Conservation (phyloP, 2,888 invertebrate genomes). For the Dorcus hopei region DNA sequence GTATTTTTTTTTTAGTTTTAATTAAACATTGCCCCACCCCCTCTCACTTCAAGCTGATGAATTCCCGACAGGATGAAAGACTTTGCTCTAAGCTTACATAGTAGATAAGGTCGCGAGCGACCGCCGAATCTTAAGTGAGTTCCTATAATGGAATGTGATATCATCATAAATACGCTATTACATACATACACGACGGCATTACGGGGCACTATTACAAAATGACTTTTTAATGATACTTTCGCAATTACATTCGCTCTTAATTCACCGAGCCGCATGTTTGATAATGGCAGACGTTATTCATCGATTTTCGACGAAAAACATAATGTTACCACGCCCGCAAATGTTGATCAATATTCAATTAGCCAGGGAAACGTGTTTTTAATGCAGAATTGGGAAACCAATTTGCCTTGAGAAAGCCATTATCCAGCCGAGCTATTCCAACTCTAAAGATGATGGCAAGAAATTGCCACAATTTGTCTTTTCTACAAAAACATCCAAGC, state of each 20-base stretch:
- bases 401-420: no score
- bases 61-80: not conserved
- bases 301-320: no score
- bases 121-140: not conserved
- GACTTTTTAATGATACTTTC: no score
- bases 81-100: constrained; percentile 3
- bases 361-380: no score
- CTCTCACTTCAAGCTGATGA: constrained; percentile 1
- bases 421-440: no score
- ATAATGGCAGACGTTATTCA: not conserved
- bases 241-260: not conserved
- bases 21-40: constrained; percentile 3
- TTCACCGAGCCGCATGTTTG: not conserved
- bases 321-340: no score
- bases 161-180: not conserved
- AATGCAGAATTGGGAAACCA: no score
- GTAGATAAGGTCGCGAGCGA: not conserved
- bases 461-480: no score
- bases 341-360: no score
- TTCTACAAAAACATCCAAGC: no score
- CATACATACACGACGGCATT: not conserved
- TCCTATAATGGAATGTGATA: constrained; percentile 1
- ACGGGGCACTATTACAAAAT: not conserved
- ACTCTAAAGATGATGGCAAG: no score
- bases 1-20: not conserved